Evolutionary conservation across 2,888 invertebrate species (phyloP), one percentile per base, ranked within the genome.

Genomic region (Rhimphoctona megacephalus): DNA sequence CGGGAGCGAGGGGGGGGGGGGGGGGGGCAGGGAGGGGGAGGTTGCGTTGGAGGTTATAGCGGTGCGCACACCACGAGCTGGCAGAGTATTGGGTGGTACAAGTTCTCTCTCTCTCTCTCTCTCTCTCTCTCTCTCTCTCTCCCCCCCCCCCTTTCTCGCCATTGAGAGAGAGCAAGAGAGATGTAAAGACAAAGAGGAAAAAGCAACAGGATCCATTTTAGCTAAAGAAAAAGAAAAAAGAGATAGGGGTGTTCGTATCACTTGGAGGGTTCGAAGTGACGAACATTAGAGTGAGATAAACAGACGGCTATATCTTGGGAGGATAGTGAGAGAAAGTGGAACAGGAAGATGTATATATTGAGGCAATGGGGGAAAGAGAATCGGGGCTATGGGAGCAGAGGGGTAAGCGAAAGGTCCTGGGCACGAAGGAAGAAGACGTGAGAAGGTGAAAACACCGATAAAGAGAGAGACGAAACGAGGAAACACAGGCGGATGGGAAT

Each of bases 161-260:
- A 25, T 57, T 5, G 74, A 76, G 46, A 77, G 46, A 73, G 67
- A 79, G 76, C n/a, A 64, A 61, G 19, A 52, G n/a, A 46, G 67
- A 66, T 49, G 49, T 36, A 54, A 61, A 52, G 81, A 80, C 73
- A 46, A 19, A 76, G 39, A 83, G 74, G 52, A 49, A 61, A 33
- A 39, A 54, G 54, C 22, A 57, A 69, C 89, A 85, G 87, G 57
- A 66, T 69, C 52, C 73, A 85, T 79, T 43, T 30, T 43, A 64
- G 43, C 25, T 69, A 54, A 66, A 82, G 30, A 66, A 72, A 49
- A 73, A 64, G 69, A n/a, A n/a, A n/a, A 22, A 52, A 74, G 81
- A 43, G 77, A 85, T 43, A 74, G 61, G 85, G 72, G 87, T 83
- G 87, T 86, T 85, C 22, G 85, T 86, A 85, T 79, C 61, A 87